Evolutionary conservation across 2,888 invertebrate genomes (phyloP), one percentile per base, ranked within the genome.

Genomic region (Ophioninae sp.): DNA sequence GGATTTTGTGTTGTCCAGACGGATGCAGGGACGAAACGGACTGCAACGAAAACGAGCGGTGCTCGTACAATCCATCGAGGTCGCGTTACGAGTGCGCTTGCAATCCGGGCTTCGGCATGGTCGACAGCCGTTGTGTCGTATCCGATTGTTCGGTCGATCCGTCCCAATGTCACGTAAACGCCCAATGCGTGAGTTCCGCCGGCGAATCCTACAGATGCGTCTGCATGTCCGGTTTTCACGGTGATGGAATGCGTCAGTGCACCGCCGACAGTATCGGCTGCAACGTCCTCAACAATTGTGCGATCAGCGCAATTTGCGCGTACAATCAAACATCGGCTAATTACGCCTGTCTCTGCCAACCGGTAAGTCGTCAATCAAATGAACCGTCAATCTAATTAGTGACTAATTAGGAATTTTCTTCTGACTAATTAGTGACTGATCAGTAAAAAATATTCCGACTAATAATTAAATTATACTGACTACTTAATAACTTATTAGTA

Each of bases 261-360:
- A 87, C 90, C 13, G 90, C 90, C 80, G 91, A 91, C 81, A 89
- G 91, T 85, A 90, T 92, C 59, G 95, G 96, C 8, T 98, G 97
- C 89, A 96, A 97, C 87, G 94, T 96, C 2, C 90, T 95, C 23
- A 96, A 96, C 89, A 96, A 96, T 90, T 99, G 99, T 93, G 96
- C 96, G 86, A 93, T 94, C 0, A 95, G 98, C 89, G 98, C 98
- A 8, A 94, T 95, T 57, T 99, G 98, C 92, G 93, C 89, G 13
- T 93, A 91, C 87, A 91, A 92, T 86, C 91, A 91, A 50, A 90
- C 91, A 39, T 88, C 91, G 10, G 80, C 87, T 7, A 90, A 89
- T 84, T 92, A 89, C 81, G 91, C 87, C 69, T 93, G 93, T 84
- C 86, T 91, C 70, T 93, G 93, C 80, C 85, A 89, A 62, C 87